These are phyloP conservation scores for Euzetes globulus DNA, from an alignment of 2,888 invertebrate genomes.

Conservation along the genomic window DNA sequence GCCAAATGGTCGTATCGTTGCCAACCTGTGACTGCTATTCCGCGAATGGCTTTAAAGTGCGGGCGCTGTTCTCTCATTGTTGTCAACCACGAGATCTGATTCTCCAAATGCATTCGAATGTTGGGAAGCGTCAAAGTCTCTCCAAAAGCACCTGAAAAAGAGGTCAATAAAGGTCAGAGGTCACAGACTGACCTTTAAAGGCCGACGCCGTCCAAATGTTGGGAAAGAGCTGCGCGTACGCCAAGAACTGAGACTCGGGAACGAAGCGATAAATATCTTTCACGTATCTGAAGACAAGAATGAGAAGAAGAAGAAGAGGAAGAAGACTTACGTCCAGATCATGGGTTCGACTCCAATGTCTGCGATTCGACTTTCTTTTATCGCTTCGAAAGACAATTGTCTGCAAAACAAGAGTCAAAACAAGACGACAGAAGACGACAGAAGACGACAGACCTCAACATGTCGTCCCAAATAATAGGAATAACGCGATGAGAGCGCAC, in stretches of 20 bases:
- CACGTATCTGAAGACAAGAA: too few relatives aligned
- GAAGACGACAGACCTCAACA: slow-evolving; percentile 56
- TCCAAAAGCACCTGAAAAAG: slow-evolving; percentile 56
- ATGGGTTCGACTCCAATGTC: slow-evolving; percentile 62
- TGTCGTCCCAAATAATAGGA: slow-evolving; percentile 71
- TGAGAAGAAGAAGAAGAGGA: too few relatives aligned
- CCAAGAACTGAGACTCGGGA: slow-evolving; percentile 56
- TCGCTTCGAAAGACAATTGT: slow-evolving; percentile 55
- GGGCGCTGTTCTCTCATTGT: slow-evolving; percentile 41
- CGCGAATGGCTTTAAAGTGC: slow-evolving; percentile 43
- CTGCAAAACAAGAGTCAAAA: slow-evolving; percentile 44
- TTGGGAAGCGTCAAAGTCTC: slow-evolving; percentile 62
- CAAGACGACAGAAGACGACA: too few relatives aligned
- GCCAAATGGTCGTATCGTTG: slow-evolving; percentile 47
- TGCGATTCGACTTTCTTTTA: slow-evolving; percentile 56
- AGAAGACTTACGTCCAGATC: slow-evolving; percentile 73
- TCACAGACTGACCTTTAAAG: slow-evolving; percentile 55
- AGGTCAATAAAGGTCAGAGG: not conserved
- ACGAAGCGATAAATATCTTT: slow-evolving; percentile 55
- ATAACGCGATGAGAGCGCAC: slow-evolving; percentile 55
- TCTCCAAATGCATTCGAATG: slow-evolving; percentile 60
- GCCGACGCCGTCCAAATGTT: slow-evolving; percentile 66
- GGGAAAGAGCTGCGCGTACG: slow-evolving; percentile 60
- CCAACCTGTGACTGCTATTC: slow-evolving; percentile 45
- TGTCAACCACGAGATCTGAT: slow-evolving; percentile 60